Evolutionary conservation across 2,113 vertebrate species (phyloP).

Genomic region (Donacobius atricapilla): DNA sequence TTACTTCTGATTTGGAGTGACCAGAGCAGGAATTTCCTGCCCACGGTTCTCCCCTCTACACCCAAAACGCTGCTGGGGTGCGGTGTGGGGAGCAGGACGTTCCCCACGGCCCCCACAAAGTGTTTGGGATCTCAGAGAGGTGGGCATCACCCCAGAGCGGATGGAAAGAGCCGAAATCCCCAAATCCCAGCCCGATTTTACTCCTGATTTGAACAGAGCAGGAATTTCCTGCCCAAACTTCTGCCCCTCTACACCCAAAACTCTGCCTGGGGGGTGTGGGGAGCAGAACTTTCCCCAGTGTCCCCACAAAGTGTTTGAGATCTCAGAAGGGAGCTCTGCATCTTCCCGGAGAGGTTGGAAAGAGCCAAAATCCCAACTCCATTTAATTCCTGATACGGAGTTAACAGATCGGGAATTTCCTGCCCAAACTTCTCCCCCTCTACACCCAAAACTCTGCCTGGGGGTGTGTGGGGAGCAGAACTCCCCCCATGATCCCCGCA

Average conservation of each 20-base stretch:
- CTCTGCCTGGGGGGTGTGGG: neutral
- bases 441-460: neutral
- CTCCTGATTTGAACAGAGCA: too few species aligned
- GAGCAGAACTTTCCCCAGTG: neutral
- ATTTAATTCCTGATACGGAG: neutral
- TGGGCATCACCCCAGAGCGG: accelerated
- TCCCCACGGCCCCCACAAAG: neutral
- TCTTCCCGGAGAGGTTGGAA: too few species aligned
- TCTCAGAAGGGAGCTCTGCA: neutral
- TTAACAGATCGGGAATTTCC: neutral
- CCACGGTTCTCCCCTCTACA: neutral
- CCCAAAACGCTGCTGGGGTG: neutral
- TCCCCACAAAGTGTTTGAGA: neutral
- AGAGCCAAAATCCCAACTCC: neutral
- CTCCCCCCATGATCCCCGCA: neutral
- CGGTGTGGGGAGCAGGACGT: accelerated
- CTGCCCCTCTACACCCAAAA: neutral
- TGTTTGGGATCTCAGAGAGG: neutral
- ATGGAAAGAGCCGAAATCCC: neutral
- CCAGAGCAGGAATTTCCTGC: neutral
- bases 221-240: neutral
- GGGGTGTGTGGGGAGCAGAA: neutral
- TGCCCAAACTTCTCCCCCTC: neutral
- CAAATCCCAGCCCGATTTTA: accelerated
- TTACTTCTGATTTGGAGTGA: neutral